Conservation (phyloP, 1,140 invertebrate genomes). For the Telenomus remus region DNA sequence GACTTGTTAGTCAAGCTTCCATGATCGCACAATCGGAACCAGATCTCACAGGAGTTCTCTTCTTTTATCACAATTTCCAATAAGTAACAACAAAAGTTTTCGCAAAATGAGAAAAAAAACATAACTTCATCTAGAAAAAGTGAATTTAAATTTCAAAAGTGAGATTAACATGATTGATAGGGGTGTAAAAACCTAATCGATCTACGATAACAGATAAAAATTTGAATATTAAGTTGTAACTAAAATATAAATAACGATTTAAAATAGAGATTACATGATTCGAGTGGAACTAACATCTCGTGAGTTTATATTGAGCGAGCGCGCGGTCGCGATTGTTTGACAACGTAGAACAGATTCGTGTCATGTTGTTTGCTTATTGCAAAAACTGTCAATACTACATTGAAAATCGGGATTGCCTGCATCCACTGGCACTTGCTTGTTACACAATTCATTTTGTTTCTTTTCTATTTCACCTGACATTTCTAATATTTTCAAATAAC, state of each 20-base stretch:
- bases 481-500: too few species aligned
- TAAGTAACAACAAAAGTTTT: constrained; percentile 2
- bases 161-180: not conserved
- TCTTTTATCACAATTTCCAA: constrained; percentile 8
- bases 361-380: constrained; percentile 58
- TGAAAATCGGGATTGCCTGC: constrained; percentile 33
- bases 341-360: constrained; percentile 49
- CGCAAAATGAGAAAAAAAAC: not conserved
- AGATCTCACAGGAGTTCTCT: constrained; percentile 6
- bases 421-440: constrained; percentile 14
- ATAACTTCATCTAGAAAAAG: too few species aligned
- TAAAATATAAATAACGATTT: not conserved
- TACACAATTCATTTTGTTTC: too few species aligned
- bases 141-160: not conserved
- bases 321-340: constrained; percentile 25
- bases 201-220: not conserved
- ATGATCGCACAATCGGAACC: constrained; percentile 7
- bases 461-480: too few species aligned
- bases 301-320: constrained; percentile 11
- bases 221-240: constrained; percentile 1
- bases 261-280: not conserved
- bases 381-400: constrained; percentile 52
- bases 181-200: not conserved
- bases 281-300: constrained; percentile 6
- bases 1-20: constrained; percentile 16